A percentile compares a stretch with the other conserved stretches of the same genome.
Conservation (phyloP, 2,113 vertebrate genomes). For the Alethe castanea region DNA sequence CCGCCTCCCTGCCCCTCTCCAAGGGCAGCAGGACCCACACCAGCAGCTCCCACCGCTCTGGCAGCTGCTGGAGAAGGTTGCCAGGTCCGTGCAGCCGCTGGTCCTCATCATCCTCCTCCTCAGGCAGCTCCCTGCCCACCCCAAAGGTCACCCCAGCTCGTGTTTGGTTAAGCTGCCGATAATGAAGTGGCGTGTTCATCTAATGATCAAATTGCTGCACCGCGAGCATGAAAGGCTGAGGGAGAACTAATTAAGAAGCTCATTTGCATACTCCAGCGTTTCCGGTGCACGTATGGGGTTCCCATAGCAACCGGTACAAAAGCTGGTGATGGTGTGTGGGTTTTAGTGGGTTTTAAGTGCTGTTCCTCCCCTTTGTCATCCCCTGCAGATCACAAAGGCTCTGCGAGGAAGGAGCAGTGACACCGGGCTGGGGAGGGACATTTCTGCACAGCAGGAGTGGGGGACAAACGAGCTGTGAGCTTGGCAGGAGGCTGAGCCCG, state of each 20-base stretch:
- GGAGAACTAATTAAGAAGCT: slow-evolving; percentile 59
- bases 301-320: slow-evolving; percentile 69
- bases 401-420: background rate
- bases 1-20: background rate
- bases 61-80: background rate
- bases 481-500: background rate
- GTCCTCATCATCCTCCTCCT: rapidly evolving
- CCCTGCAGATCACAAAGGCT: slow-evolving; percentile 28
- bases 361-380: slow-evolving; percentile 55
- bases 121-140: background rate
- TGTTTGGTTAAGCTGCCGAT: slow-evolving; percentile 52
- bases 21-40: background rate
- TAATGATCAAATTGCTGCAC: slow-evolving; percentile 39
- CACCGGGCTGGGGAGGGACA: background rate
- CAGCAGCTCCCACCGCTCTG: rapidly evolving
- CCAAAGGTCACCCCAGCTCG: slow-evolving; percentile 1
- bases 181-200: slow-evolving; percentile 48
- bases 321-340: slow-evolving; percentile 30
- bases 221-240: slow-evolving; percentile 23
- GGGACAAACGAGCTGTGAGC: background rate
- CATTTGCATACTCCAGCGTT: slow-evolving; percentile 66
- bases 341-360: slow-evolving; percentile 46
- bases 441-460: background rate
- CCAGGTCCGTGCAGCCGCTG: rapidly evolving
- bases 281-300: slow-evolving; percentile 63